Evolutionary conservation across 2,113 vertebrate genomes (phyloP), one percentile per base, ranked within the genome.

Genomic region (Otus sunia): DNA sequence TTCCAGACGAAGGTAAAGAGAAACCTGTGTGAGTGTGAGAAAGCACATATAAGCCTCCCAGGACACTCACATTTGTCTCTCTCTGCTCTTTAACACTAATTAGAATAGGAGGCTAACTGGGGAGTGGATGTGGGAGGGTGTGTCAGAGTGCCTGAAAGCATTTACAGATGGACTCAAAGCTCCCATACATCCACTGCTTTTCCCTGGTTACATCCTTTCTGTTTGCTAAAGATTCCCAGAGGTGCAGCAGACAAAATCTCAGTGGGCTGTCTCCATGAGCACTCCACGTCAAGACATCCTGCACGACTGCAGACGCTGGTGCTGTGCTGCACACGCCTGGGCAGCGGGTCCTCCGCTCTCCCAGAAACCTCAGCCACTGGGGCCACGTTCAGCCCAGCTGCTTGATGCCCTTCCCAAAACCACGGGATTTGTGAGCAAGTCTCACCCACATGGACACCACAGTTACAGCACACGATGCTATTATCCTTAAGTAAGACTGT

Each of bases 311-410:
- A 45, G 62, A 37, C 58, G 29, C 52, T 47, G 34, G 1, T 2
- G 1, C 45, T 47, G 26, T 18, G 50, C 59, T 73, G 49, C 55
- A 63, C 56, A 30, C 3, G 12, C 8, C 2, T 7, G 39, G 34
- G 49, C 36, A 53, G n/a, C 3, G 5, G 20, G 7, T 41, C 52
- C 52, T 86, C 41, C 7, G 22, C 76, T 67, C n/a, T 22, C 60
- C 64, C 30, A 53, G 78, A 93, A 62, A 11, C 69, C 9, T 76
- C 90, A 68, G 32, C 29, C 22, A 6, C 52, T 23, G 39, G 3
- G 3, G 9, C 9, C 17, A 30, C 0, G 0, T 36, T 68, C 72
- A 21, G 52, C 25, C 32, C 60, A 29, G 4, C 29, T 25, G 19
- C n/a, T 63, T 55, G 15, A 37, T 59, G 23, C 0, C 1, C 43